Base-by-base conservation (phyloP, 2,888 invertebrate species). In the Parochlus steinenii region DNA sequence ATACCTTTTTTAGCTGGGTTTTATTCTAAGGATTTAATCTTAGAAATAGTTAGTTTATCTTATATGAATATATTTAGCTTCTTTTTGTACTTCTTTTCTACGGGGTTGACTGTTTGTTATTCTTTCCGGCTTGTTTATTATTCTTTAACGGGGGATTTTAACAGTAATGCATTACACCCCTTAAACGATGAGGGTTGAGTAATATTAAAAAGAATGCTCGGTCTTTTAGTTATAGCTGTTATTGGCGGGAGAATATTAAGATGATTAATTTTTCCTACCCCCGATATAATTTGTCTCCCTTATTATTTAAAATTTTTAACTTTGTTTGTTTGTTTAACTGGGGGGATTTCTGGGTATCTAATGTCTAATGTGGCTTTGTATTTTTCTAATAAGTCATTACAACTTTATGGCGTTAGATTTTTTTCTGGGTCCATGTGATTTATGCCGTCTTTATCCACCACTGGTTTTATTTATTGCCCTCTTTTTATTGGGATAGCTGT, bases 1-100 rank as follows among this genome's bases (percentile, higher is more conserved):
- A 60, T 71, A 52, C 69, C 70, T 6, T 73, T 71, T 68, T 58
- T 73, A 53, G 58, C 69, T 1, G 71, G 69, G 0, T 71, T 70
- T 71, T 74, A 71, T 58, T 71, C 69, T 17, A 71, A 69, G 22
- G 71, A 69, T 63, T 54, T 67, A 55, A 65, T 71, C 65, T 63
- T 71, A 55, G 71, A 71, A 43, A 46, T 65, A 44, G 53, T 65
- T 36, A 58, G 58, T 43, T 58, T 68, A 53, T 58, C 52, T 43
- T 57, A 59, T 59, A 49, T 65, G 52, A 67, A 68, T 65, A 47
- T 63, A 45, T 56, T 61, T 55, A 53, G 62, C 54, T 67, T 64
- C 57, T 51, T 65, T 46, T 53, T 67, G 49, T 64, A 61, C 58
- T 65, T 63, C 61, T 14, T 69, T 56, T 67, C 69, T 26, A 66